Evolutionary conservation across 1,140 invertebrate genomes (phyloP).

Genomic region (Battus philenor): DNA sequence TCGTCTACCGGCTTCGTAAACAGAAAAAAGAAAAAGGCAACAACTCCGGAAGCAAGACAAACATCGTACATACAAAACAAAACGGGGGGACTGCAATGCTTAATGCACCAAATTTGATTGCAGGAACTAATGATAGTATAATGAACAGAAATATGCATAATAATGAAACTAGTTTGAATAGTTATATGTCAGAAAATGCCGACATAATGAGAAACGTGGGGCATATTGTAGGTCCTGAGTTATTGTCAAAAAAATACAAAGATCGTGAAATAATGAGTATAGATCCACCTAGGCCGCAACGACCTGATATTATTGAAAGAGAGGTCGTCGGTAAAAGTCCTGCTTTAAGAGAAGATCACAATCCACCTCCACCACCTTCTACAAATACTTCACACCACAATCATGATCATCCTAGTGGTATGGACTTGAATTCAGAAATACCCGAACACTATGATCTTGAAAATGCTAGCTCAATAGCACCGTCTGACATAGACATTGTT

Average conservation of each 20-base stretch:
- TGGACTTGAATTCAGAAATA: constrained; percentile 86
- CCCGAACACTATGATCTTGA: constrained; percentile 98
- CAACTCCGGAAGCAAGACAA: constrained; percentile 74
- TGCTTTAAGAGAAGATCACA: constrained; percentile 84
- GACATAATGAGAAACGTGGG: constrained; percentile 82
- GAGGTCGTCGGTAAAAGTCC: constrained; percentile 90
- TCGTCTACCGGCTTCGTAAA: constrained; percentile 90
- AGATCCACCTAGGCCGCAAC: constrained; percentile 82
- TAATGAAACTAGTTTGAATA: constrained; percentile 76
- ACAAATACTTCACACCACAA: constrained; percentile 79
- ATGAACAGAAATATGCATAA: constrained; percentile 76
- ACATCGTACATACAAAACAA: constrained; percentile 80
- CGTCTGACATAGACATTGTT: constrained; percentile 97
- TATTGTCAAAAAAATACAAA: constrained; percentile 91
- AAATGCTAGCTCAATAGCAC: constrained; percentile 97
- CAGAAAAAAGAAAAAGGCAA: constrained; percentile 89
- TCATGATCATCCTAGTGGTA: constrained; percentile 80
- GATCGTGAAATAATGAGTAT: constrained; percentile 85
- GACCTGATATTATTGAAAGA: constrained; percentile 95
- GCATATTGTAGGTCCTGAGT: constrained; percentile 86
- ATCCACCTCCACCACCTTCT: constrained; percentile 81
- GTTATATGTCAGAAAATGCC: constrained; percentile 80
- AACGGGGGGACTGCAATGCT: constrained; percentile 77
- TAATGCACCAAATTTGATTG: constrained; percentile 76
- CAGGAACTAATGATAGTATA: constrained; percentile 76